Evolutionary conservation across 2,888 invertebrate genomes (phyloP).

Genomic region (Erynnis tages): DNA sequence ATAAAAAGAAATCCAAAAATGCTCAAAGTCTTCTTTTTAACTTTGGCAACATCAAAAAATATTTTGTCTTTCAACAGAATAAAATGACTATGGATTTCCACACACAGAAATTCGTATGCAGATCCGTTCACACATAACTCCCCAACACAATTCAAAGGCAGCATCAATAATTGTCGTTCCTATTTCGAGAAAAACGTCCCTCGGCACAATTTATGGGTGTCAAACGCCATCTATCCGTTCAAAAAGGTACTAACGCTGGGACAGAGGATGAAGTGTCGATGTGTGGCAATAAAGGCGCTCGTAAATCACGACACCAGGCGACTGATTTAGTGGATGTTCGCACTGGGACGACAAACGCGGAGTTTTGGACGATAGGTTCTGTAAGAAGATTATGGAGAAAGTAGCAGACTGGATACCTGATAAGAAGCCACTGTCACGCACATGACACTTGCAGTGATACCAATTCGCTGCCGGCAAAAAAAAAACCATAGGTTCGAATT

Average conservation of each 20-base stretch:
- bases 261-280: slow-evolving; percentile 21
- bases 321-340: slow-evolving; percentile 14
- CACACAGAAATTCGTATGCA: too few relatives aligned
- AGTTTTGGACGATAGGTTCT: neutral
- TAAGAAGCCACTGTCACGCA: too few relatives aligned
- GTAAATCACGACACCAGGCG: slow-evolving; percentile 21
- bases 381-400: neutral
- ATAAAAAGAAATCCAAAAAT: too few relatives aligned
- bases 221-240: slow-evolving; percentile 15
- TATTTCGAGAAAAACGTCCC: slow-evolving; percentile 6
- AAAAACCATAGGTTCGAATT: too few relatives aligned
- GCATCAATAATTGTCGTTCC: neutral
- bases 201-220: slow-evolving; percentile 9
- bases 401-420: neutral
- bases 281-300: slow-evolving; percentile 24
- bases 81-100: too few relatives aligned
- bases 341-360: neutral
- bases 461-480: too few relatives aligned
- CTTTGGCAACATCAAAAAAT: too few relatives aligned
- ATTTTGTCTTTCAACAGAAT: too few relatives aligned
- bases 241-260: neutral
- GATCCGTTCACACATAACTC: too few relatives aligned
- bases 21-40: too few relatives aligned
- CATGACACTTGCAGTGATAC: too few relatives aligned
- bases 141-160: neutral